These are phyloP conservation scores for Scomber scombrus DNA, from an alignment of 2,113 vertebrate species.

Conservation along the genomic window DNA sequence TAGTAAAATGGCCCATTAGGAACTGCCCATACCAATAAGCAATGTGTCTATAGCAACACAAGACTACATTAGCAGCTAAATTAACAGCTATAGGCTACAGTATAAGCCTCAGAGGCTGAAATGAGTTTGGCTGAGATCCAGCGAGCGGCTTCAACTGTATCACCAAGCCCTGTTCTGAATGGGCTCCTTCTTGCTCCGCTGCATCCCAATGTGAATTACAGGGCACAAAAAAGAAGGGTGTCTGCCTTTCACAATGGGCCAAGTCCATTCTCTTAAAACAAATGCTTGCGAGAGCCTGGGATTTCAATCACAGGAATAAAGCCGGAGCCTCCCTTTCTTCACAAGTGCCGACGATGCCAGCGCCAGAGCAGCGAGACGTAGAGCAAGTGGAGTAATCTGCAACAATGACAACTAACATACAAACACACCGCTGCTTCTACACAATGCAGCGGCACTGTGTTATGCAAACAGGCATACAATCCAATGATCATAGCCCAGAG, in stretches of 20 bases:
- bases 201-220: conserved; percentile 50
- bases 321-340: conserved; percentile 37
- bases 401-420: background rate
- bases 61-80: conserved; percentile 58
- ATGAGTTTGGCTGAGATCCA: conserved; percentile 68
- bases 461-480: background rate
- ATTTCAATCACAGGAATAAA: conserved; percentile 64
- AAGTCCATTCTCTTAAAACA: conserved; percentile 56
- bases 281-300: conserved; percentile 39
- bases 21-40: conserved; percentile 47
- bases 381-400: conserved; percentile 1
- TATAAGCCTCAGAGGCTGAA: conserved; percentile 26
- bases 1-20: conserved; percentile 53
- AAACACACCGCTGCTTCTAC: background rate
- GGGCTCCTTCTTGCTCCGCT: conserved; percentile 42
- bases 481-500: background rate
- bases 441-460: background rate
- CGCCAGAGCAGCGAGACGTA: background rate
- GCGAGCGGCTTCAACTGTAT: conserved; percentile 29
- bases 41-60: conserved; percentile 56
- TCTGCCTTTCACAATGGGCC: conserved; percentile 54
- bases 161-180: conserved; percentile 24
- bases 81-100: conserved; percentile 41
- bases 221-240: background rate
- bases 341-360: conserved; percentile 23